Evolutionary conservation across 1,140 invertebrate species (phyloP), one percentile per base, ranked within the genome.

Genomic region (Lepidostoma basale): DNA sequence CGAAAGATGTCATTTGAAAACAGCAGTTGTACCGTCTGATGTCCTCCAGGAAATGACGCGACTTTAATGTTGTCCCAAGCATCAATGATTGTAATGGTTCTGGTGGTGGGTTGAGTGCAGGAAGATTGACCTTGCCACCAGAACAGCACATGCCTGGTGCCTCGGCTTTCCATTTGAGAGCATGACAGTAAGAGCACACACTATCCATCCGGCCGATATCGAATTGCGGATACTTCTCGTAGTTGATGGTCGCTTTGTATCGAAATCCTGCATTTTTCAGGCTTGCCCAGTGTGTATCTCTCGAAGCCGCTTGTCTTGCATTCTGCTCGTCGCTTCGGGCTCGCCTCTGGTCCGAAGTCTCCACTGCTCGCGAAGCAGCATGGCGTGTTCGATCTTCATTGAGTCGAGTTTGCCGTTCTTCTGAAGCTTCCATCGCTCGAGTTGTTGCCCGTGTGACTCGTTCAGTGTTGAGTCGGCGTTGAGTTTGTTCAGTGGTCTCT

Each of bases 1-100:
- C 74, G 73, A 79, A 78, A 40, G 76, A 77, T 28, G 77, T 78
- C 76, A 80, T 80, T 76, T 80, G 77, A 69, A 80, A 80, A 67
- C 73, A 74, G 26, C 60, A 45, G 73, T 79, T 79, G 60, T 78
- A 78, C 64, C 72, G 70, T 14, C 74, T 16, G 9, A 77, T 77
- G 25, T 74, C 73, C 3, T 40, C 44, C 22, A 79, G 36, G 62
- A 79, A 79, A 62, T 75, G 71, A 39, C 73, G 68, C 18, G 76
- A 77, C 49, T 77, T 25, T 22, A 10, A 25, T 49, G 66, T 67
- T 40, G 54, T 22, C 49, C 60, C 62, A 14, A 60, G 39, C 33
- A 76, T 3, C 30, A 74, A 70, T 45, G 49, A 62, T 67, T 39
- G 39, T 62, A 75, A 69, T 74, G 65, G 68, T 47, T 74, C 40